phyloP scores from a whole-genome alignment of 1,140 invertebrate genomes.

The Apis laboriosa region DNA sequence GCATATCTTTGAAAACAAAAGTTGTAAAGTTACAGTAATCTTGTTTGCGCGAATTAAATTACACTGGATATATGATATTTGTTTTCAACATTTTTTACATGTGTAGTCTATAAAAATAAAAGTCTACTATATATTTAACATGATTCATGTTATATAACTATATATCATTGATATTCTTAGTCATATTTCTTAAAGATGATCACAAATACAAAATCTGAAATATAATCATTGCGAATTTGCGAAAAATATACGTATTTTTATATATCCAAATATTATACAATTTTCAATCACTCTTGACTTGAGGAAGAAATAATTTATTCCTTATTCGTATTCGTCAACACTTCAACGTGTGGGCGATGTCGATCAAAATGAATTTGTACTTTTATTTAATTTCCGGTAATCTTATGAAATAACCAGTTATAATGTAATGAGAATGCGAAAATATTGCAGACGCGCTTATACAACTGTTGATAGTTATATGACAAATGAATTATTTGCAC shows the following conservation, averaged over 20 bases:
- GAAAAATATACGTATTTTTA: not conserved
- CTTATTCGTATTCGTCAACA: not conserved
- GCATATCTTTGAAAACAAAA: not conserved
- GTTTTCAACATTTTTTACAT: not conserved
- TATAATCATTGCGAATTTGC: not conserved
- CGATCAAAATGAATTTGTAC: conserved; percentile 30
- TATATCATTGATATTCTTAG: not conserved
- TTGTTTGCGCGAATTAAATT: conserved; percentile 14
- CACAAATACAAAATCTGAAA: not conserved
- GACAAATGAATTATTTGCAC: not conserved
- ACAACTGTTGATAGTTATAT: not conserved
- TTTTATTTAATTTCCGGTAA: conserved; percentile 60
- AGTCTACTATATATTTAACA: too few species aligned
- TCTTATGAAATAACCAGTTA: conserved; percentile 18
- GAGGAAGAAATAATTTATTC: conserved; percentile 27
- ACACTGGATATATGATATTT: conserved; percentile 3
- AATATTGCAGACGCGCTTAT: not conserved
- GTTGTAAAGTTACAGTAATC: too few species aligned
- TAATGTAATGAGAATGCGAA: conserved; percentile 14
- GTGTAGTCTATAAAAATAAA: too few species aligned
- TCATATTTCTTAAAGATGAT: not conserved
- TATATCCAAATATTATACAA: not conserved
- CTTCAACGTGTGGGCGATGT: conserved; percentile 12
- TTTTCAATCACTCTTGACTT: not conserved
- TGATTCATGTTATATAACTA: not conserved